Base-by-base conservation (phyloP, 2,113 vertebrate genomes). In the Oreochromis aureus region DNA sequence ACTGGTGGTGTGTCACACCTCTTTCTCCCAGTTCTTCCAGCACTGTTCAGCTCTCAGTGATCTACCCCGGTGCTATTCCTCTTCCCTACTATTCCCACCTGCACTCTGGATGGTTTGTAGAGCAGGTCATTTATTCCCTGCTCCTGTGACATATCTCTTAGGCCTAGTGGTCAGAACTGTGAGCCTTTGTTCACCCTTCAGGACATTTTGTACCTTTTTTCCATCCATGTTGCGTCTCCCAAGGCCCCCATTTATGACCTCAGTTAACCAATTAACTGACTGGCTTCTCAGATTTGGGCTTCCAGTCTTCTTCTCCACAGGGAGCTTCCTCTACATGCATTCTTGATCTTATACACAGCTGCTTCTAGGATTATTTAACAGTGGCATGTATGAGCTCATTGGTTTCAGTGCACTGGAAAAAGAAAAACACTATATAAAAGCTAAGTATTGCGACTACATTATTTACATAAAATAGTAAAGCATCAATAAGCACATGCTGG, bases 401-500 rank as follows among this genome's bases (percentile, higher is more conserved):
- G 30, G 30, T 5, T 61, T 34, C 63, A 15, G 19, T 66, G 32
- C 61, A 66, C 18, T 39, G 56, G 13, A 59, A 59, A 58, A 16
- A 30, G 13, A 16, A 30, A 66, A 36, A 66, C 61, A n/a, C 18
- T n/a, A 36, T 36, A 12, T 66, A 36, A n/a, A n/a, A 36, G 18
- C 32, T n/a, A 7, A 66, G 18, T n/a, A n/a, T 66, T 59, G 4
- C 1, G 0, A 51, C 34, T 3, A 24, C 27, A 83, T 82, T 82
- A 79, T 91, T 87, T 69, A 82, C 27, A 76, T 61, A 56, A 86
- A 54, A 36, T 7, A 89, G 15, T 10, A 36, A 66, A 18, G 24
- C 58, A 81, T 87, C 73, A 85, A 73, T 82, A 87, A 86, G 63
- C 44, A 61, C 89, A 84, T 48, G 53, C 71, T 87, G 84, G 53